Evolutionary conservation across 2,113 vertebrate species (phyloP).

Genomic region (Neolamprologus sp.): DNA sequence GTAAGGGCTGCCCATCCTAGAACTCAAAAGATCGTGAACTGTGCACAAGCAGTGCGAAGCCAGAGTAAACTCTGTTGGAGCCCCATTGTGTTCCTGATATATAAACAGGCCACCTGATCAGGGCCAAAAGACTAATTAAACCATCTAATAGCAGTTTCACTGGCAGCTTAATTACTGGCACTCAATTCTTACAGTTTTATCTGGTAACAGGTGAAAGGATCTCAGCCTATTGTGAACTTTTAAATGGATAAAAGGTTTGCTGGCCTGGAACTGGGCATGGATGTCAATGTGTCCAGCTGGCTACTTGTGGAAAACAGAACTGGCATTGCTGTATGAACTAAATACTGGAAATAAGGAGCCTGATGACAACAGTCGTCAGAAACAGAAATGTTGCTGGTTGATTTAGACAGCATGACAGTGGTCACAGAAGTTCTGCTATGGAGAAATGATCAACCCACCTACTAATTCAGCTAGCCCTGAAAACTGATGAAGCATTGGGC

Average conservation of each 20-base stretch:
- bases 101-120: background rate
- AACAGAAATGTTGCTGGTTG: background rate
- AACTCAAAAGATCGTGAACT: background rate
- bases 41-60: background rate
- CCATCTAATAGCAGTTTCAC: background rate
- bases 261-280: background rate
- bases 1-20: background rate
- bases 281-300: background rate
- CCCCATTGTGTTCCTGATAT: background rate
- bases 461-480: background rate
- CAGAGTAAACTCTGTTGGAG: background rate
- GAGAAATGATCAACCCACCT: background rate
- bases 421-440: background rate
- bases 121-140: background rate
- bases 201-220: background rate
- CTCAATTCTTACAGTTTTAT: background rate
- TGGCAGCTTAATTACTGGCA: background rate
- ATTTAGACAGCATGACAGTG: background rate
- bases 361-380: background rate
- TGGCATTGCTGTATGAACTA: background rate
- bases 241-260: background rate
- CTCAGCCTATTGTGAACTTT: background rate
- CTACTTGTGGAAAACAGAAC: background rate
- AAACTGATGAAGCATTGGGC: background rate
- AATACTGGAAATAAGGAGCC: background rate